Evolutionary conservation across 2,113 vertebrate genomes (phyloP).

Genomic region (Illadopsis cleaveri): DNA sequence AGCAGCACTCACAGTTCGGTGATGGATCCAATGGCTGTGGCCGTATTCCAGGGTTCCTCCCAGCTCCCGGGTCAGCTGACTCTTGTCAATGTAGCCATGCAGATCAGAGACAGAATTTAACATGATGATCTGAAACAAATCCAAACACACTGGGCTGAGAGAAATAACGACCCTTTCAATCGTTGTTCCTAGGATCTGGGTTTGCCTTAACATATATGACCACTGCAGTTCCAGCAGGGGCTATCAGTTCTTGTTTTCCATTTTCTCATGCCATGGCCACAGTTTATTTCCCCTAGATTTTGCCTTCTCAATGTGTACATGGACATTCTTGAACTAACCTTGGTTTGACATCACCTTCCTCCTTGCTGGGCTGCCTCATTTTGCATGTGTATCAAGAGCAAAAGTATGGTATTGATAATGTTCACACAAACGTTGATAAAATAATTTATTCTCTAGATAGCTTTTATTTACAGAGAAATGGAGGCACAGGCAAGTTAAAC

Average conservation of each 20-base stretch:
- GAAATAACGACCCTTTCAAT: neutral
- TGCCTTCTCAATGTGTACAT: neutral
- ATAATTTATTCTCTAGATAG: neutral
- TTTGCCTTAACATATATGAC: neutral
- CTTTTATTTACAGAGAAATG: neutral
- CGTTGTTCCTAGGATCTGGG: neutral
- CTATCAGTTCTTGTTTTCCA: neutral
- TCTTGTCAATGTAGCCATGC: slow-evolving; percentile 90
- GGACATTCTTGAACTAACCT: neutral
- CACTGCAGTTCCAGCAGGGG: neutral
- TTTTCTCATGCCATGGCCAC: neutral
- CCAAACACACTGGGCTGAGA: neutral
- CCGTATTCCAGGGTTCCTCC: slow-evolving; percentile 91
- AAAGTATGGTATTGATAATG: neutral
- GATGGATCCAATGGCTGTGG: slow-evolving; percentile 94
- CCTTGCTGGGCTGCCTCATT: neutral
- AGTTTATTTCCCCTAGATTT: neutral
- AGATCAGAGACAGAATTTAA: slow-evolving; percentile 92
- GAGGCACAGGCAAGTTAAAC: neutral
- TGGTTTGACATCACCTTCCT: neutral
- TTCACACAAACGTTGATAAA: neutral
- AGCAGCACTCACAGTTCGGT: slow-evolving; percentile 85
- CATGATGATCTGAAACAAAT: slow-evolving; percentile 86
- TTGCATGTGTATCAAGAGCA: neutral
- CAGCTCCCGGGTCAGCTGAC: slow-evolving; percentile 88